A percentile compares a stretch with the other conserved stretches of the same genome.
These are phyloP conservation scores for Lucinisca nassula DNA, from an alignment of 2,888 invertebrate genomes.

Conservation along the genomic window DNA sequence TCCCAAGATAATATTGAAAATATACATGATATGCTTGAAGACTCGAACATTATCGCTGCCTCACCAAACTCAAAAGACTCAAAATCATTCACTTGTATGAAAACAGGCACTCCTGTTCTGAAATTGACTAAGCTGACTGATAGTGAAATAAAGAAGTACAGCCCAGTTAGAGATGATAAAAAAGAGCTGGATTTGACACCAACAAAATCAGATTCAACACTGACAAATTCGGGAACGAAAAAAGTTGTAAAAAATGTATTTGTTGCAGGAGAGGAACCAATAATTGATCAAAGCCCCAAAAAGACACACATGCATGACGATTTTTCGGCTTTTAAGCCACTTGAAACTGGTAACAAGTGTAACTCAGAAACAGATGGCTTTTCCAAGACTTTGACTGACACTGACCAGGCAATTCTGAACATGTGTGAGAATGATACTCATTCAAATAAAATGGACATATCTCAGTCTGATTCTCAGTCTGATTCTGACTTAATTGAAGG, in stretches of 20 bases:
- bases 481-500: neutral
- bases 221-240: neutral
- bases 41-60: constrained; percentile 72
- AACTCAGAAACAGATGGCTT: constrained; percentile 9
- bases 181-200: constrained; percentile 17
- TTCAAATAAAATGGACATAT: constrained; percentile 1
- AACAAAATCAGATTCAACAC: neutral
- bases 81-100: constrained; percentile 28
- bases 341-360: constrained; percentile 39
- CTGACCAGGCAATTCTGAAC: constrained; percentile 33
- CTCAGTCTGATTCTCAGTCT: neutral
- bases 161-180: constrained; percentile 61
- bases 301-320: constrained; percentile 72
- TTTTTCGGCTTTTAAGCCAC: constrained; percentile 72
- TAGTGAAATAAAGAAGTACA: constrained; percentile 71
- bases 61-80: constrained; percentile 65
- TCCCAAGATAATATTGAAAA: constrained; percentile 29
- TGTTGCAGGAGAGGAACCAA: neutral
- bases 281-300: constrained; percentile 10
- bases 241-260: constrained; percentile 20
- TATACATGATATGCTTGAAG: constrained; percentile 54
- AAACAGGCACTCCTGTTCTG: constrained; percentile 75
- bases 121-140: constrained; percentile 72
- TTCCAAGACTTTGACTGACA: constrained; percentile 27
- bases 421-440: neutral